Base-by-base conservation (phyloP, 2,797 vertebrate species). In the Peromyscus eremicus region DNA sequence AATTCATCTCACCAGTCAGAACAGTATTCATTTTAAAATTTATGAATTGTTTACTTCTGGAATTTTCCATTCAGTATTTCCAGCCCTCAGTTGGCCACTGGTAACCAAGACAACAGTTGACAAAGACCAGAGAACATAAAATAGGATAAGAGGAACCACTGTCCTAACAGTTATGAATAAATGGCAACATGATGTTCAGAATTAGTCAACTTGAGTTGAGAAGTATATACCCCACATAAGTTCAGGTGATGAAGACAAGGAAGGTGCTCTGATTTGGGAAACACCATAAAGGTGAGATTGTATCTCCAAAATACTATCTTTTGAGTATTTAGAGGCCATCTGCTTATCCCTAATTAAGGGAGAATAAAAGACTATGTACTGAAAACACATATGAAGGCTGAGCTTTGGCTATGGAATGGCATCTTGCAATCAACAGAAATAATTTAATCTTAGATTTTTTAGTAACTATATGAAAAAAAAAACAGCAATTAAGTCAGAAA, bases 391-490 rank as follows among this genome's bases (percentile, higher is more conserved):
- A 3, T 75, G 43, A 73, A 95, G 49, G 43, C n/a, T 84, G 92
- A 32, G 7, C n/a, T 82, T 91, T 82, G 10, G 71, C 29, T 77
- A 2, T 23, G 91, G 17, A 91, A 83, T 17, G 81, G 29, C 34
- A 43, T 89, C 77, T 77, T 60, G 60, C 68, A 91, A 80, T 92
- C 75, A 94, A n/a, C 46, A 64, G 2, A 80, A 6, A 49, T 90
- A 37, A 84, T n/a, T 89, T 77, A 83, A 68, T 37, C 11, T 40
- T 19, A 7, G 19, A 86, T 84, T 92, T 92, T 83, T 91, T 43
- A 52, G 21, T 80, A 89, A 93, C 86, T 94, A 80, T 16, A n/a
- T 73, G 8, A 79, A 95, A 76, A 76, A n/a, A 75, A 76, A 75
- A 76, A 73, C 6, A 91, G 40, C 60, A 75, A n/a, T 43, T 81